phyloP scores from a whole-genome alignment of 2,888 invertebrate species.

The Erebia epiphron region DNA sequence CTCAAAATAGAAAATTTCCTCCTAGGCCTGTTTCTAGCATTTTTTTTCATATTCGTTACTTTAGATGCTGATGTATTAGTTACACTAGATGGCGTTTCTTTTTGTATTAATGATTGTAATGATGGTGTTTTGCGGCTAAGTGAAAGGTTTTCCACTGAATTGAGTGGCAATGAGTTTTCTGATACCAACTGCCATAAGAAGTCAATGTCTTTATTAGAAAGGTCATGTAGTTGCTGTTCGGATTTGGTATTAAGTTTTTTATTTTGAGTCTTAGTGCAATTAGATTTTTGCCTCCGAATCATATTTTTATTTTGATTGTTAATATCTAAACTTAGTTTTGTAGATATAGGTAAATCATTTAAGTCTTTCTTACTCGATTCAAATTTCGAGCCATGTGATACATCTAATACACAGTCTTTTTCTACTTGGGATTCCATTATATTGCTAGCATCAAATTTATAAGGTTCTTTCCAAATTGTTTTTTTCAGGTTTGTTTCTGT shows the following conservation, averaged over 20 bases:
- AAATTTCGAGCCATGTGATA: slow-evolving; percentile 58
- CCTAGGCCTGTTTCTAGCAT: slow-evolving; percentile 69
- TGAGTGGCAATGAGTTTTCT: slow-evolving; percentile 61
- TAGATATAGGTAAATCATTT: slow-evolving; percentile 46
- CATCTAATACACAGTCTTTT: slow-evolving; percentile 66
- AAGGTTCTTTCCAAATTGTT: slow-evolving; percentile 77
- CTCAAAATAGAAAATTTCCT: slow-evolving; percentile 83
- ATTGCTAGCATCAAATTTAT: slow-evolving; percentile 70
- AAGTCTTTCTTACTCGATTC: slow-evolving; percentile 56
- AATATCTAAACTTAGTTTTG: slow-evolving; percentile 46
- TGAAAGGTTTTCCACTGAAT: slow-evolving; percentile 62
- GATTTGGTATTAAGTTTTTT: slow-evolving; percentile 59
- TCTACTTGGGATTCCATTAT: slow-evolving; percentile 71
- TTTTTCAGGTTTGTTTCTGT: slow-evolving; percentile 66
- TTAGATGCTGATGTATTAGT: slow-evolving; percentile 56
- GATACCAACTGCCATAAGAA: slow-evolving; percentile 75
- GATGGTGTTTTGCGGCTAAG: slow-evolving; percentile 69
- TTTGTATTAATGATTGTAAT: slow-evolving; percentile 73
- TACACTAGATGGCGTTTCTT: slow-evolving; percentile 57
- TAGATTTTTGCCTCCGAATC: slow-evolving; percentile 56
- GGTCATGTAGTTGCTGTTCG: slow-evolving; percentile 59
- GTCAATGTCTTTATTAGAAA: slow-evolving; percentile 73
- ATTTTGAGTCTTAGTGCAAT: slow-evolving; percentile 52
- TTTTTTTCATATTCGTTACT: slow-evolving; percentile 68
- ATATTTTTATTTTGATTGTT: slow-evolving; percentile 54